Percentiles rank a stretch among this genome's conserved stretches.
Conservation (phyloP, 2,888 invertebrate genomes). For the Drosophila aldrichi region DNA sequence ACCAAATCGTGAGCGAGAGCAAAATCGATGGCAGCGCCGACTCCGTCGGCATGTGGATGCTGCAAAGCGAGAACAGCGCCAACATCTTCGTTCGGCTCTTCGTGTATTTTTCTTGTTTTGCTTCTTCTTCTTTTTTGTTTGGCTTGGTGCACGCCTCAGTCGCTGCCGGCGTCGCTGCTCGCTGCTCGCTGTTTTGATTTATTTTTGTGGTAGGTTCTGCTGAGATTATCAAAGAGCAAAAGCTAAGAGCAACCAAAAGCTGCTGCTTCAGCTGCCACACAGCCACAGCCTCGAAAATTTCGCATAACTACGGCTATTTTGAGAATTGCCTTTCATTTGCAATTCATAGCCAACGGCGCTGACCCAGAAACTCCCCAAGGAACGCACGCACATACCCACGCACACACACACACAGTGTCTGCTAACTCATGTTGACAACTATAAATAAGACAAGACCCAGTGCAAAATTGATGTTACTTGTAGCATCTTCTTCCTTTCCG, state of each 20-base stretch:
- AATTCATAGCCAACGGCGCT: slow-evolving; percentile 64
- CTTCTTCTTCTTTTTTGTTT: slow-evolving; percentile 19
- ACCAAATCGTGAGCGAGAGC: slow-evolving; percentile 28
- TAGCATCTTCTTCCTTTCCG: slow-evolving; percentile 30
- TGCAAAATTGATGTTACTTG: slow-evolving; percentile 39
- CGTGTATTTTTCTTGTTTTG: slow-evolving; percentile 34
- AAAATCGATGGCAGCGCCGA: slow-evolving; percentile 60
- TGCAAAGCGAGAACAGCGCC: slow-evolving; percentile 39
- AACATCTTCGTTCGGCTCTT: slow-evolving; percentile 57
- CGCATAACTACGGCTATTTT: slow-evolving; percentile 63
- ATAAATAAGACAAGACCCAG: slow-evolving; percentile 51
- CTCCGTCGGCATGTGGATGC: slow-evolving; percentile 54
- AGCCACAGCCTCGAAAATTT: slow-evolving; percentile 54
- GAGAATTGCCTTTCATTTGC: slow-evolving; percentile 65
- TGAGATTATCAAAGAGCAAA: slow-evolving; percentile 65
- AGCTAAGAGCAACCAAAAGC: slow-evolving; percentile 51
- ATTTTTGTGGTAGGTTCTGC: slow-evolving; percentile 77
- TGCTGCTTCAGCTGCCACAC: slow-evolving; percentile 24
- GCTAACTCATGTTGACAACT: slow-evolving; percentile 64
- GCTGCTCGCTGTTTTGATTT: slow-evolving; percentile 70
- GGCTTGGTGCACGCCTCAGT: slow-evolving; percentile 26
- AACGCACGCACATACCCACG: slow-evolving; percentile 28
- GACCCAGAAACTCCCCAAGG: slow-evolving; percentile 66
- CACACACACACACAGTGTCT: slow-evolving; percentile 20
- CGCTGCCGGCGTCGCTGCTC: slow-evolving; percentile 34